phyloP scores from a whole-genome alignment of 2,797 vertebrate genomes.

The Simalia tracyae region DNA sequence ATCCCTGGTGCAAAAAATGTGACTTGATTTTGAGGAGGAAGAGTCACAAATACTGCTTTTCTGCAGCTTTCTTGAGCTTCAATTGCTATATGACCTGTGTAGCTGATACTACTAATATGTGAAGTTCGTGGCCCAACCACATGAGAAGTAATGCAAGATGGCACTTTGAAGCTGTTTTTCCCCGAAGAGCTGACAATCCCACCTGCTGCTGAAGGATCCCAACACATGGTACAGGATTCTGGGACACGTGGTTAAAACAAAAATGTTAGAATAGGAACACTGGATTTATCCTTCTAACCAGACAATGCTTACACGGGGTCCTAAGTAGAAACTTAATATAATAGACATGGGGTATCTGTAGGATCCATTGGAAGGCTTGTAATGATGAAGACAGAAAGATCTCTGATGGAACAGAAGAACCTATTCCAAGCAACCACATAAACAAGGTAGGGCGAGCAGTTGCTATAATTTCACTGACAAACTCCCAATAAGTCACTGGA shows the following conservation, averaged over 20 bases:
- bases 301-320: constrained; percentile 1
- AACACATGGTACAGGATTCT: background rate
- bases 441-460: too few species aligned
- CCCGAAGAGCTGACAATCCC: too few species aligned
- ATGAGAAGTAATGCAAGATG: too few species aligned
- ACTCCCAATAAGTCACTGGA: too few species aligned
- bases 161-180: background rate
- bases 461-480: too few species aligned
- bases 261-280: too few species aligned
- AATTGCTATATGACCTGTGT: rapidly evolving
- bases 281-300: too few species aligned
- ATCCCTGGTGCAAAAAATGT: background rate
- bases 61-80: background rate
- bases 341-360: background rate
- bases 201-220: background rate
- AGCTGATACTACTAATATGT: background rate
- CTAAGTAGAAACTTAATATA: constrained; percentile 40
- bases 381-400: too few species aligned
- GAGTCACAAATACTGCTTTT: rapidly evolving
- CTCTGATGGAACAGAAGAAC: too few species aligned
- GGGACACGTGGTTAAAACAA: background rate
- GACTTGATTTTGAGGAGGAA: background rate
- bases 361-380: too few species aligned
- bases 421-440: too few species aligned
- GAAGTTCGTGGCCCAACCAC: background rate